These are phyloP conservation scores for Oryzias melastigma DNA, from an alignment of 2,113 vertebrate species.

Conservation along the genomic window DNA sequence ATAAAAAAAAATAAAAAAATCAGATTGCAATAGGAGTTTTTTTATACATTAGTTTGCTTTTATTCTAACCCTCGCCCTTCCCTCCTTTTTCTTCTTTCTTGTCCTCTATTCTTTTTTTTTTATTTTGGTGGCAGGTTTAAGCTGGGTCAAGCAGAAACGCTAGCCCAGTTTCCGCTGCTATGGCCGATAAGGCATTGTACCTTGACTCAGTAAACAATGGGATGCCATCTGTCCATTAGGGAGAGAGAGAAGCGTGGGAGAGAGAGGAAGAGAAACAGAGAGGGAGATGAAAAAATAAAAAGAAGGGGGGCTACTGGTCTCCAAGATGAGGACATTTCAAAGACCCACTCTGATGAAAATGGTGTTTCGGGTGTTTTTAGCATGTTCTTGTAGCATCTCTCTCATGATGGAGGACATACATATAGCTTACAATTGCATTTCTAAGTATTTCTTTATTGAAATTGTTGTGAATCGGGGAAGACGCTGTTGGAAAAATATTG, in stretches of 20 bases:
- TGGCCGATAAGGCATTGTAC: slow-evolving; percentile 79
- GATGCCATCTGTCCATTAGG: slow-evolving; percentile 78
- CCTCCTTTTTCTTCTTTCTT: slow-evolving; percentile 29
- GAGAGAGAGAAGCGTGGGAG: slow-evolving; percentile 33
- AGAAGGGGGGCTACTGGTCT: slow-evolving; percentile 52
- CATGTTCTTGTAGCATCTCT: too few species aligned
- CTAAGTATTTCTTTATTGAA: too few species aligned
- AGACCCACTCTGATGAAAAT: not conserved
- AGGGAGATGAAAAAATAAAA: slow-evolving; percentile 12
- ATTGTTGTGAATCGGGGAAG: too few species aligned
- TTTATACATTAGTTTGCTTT: slow-evolving; percentile 36
- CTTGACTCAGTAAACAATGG: slow-evolving; percentile 80
- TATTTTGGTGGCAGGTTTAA: slow-evolving; percentile 68
- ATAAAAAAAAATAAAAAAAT: slow-evolving; percentile 16
- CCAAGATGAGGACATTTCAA: slow-evolving; percentile 47
- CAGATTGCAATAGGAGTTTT: slow-evolving; percentile 6
- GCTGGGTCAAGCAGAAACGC: slow-evolving; percentile 77
- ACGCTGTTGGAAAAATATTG: too few species aligned
- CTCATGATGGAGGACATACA: too few species aligned
- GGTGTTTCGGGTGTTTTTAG: too few species aligned
- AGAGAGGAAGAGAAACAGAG: slow-evolving; percentile 20
- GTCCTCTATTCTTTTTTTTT: slow-evolving; percentile 39
- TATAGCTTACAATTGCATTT: too few species aligned
- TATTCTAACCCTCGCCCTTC: slow-evolving; percentile 15
- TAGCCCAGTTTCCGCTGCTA: slow-evolving; percentile 76